Evolutionary conservation across 2,888 invertebrate species (phyloP).

Genomic region (Marasmarcha lunaedactyla): DNA sequence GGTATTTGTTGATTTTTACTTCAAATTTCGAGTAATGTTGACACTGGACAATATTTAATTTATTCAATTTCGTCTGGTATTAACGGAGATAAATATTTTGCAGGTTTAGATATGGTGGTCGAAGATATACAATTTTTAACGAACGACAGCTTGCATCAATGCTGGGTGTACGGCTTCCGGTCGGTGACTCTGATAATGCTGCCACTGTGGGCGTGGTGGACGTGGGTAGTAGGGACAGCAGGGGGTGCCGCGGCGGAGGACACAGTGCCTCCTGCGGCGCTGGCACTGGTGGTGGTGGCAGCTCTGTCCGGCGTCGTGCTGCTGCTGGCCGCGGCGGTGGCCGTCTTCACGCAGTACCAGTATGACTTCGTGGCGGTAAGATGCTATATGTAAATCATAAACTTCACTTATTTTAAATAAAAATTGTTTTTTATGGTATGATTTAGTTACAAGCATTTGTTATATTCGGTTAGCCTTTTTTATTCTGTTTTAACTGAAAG

Average conservation of each 20-base stretch:
- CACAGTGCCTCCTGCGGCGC: conserved; percentile 25
- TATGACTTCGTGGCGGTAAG: conserved; percentile 31
- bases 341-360: conserved; percentile 42
- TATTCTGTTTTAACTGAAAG: too few species aligned
- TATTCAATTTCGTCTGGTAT: too few species aligned
- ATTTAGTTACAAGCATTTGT: too few species aligned
- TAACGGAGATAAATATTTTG: conserved; percentile 31
- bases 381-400: too few species aligned
- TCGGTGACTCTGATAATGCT: conserved; percentile 26
- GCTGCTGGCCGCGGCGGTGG: conserved; percentile 24
- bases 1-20: too few species aligned
- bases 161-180: conserved; percentile 46
- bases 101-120: conserved; percentile 41
- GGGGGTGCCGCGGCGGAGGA: conserved; percentile 20
- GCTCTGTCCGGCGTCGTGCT: conserved; percentile 9
- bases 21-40: too few species aligned
- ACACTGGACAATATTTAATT: too few species aligned
- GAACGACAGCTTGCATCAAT: conserved; percentile 24
- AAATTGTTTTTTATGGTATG: too few species aligned
- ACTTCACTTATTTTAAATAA: too few species aligned
- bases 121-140: conserved; percentile 49
- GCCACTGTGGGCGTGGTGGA: conserved; percentile 38
- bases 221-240: conserved; percentile 15
- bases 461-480: too few species aligned
- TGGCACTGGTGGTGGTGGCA: conserved; percentile 19